These are phyloP conservation scores for Neocloeon triangulifer DNA, from an alignment of 1,140 invertebrate genomes.

Conservation along the genomic window DNA sequence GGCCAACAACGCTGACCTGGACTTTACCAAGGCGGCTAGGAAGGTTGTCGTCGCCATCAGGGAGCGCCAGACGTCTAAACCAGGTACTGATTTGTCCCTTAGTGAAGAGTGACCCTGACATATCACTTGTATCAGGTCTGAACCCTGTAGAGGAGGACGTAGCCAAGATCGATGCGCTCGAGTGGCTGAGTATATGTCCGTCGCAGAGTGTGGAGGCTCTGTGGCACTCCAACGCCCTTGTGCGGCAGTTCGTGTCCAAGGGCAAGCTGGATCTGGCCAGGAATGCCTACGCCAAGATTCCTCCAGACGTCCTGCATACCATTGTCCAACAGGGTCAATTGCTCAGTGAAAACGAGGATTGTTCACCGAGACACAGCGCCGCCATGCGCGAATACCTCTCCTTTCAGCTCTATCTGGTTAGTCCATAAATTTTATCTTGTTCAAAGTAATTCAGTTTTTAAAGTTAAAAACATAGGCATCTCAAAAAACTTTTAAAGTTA, in stretches of 20 bases:
- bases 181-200: conserved; percentile 66
- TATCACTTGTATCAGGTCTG: background rate
- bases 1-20: conserved; percentile 50
- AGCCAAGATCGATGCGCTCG: conserved; percentile 59
- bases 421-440: conserved; percentile 4
- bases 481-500: no score
- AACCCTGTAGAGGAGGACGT: conserved; percentile 35
- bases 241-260: conserved; percentile 50
- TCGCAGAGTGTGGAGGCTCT: conserved; percentile 57
- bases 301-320: conserved; percentile 10
- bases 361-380: conserved; percentile 21
- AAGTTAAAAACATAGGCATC: no score
- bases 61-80: conserved; percentile 7
- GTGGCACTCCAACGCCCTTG: conserved; percentile 70
- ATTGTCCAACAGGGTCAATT: conserved; percentile 37
- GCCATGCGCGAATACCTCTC: conserved; percentile 51
- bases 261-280: conserved; percentile 42
- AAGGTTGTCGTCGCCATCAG: conserved; percentile 59
- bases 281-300: conserved; percentile 38
- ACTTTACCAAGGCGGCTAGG: conserved; percentile 62
- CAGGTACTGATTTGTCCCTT: background rate
- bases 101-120: background rate
- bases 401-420: conserved; percentile 43
- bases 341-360: conserved; percentile 18
- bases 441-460: no score